Conservation (phyloP, 1,140 invertebrate species). For the Drosophila pachea region DNA sequence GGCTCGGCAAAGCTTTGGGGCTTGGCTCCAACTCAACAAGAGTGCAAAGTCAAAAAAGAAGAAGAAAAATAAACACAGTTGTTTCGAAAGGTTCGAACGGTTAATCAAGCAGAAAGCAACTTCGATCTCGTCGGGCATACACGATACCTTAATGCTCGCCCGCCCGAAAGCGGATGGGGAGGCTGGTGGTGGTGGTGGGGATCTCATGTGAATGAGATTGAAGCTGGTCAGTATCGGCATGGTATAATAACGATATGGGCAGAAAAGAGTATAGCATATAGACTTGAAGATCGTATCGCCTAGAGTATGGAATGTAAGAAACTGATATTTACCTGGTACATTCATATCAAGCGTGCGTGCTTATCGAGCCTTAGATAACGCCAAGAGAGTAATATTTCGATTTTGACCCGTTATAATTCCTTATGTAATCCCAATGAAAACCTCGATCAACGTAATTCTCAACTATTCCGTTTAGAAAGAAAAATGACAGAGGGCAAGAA, state of each 20-base stretch:
- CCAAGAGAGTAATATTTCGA: too few relatives aligned
- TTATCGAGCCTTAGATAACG: not conserved
- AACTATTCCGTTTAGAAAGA: constrained; percentile 18
- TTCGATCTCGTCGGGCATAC: too few relatives aligned
- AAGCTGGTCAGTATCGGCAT: too few relatives aligned
- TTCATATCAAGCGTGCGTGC: not conserved
- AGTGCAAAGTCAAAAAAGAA: constrained; percentile 55
- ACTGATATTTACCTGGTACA: not conserved
- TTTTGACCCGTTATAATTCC: too few relatives aligned
- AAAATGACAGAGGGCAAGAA: constrained; percentile 71
- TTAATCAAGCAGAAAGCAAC: too few relatives aligned
- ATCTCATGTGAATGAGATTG: too few relatives aligned
- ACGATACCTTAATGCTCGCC: too few relatives aligned
- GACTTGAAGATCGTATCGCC: constrained; percentile 22
- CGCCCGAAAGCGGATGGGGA: too few relatives aligned
- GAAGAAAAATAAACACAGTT: constrained; percentile 24
- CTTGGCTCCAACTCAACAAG: constrained; percentile 31
- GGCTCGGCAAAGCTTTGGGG: constrained; percentile 51
- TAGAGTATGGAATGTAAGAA: not conserved
- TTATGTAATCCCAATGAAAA: too few relatives aligned
- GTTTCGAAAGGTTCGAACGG: not conserved
- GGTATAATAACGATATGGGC: too few relatives aligned
- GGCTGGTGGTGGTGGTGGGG: too few relatives aligned
- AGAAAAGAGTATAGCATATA: too few relatives aligned
- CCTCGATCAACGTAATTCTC: not conserved